Conservation (phyloP, 2,888 invertebrate species). For the Tinea semifulvella region DNA sequence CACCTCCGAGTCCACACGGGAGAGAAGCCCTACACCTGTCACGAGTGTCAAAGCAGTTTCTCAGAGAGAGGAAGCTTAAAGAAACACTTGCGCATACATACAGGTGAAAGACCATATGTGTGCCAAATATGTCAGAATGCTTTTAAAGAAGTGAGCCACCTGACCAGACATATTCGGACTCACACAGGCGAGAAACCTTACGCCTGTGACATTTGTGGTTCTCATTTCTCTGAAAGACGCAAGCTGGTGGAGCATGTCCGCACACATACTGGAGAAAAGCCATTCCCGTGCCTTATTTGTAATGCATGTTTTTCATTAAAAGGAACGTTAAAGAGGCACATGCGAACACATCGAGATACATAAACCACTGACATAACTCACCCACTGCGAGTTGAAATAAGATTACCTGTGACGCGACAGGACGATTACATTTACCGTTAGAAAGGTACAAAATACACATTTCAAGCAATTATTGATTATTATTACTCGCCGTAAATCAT, state of each 20-base stretch:
- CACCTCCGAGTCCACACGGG: constrained; percentile 53
- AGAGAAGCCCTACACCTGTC: constrained; percentile 45
- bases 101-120: constrained; percentile 45
- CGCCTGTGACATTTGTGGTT: constrained; percentile 36
- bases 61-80: constrained; percentile 48
- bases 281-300: constrained; percentile 32
- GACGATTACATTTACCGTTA: no score
- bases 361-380: no score
- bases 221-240: constrained; percentile 37
- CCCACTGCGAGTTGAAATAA: no score
- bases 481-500: no score
- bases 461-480: no score
- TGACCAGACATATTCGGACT: constrained; percentile 48
- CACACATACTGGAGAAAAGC: constrained; percentile 32
- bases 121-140: constrained; percentile 38
- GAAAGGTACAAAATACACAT: no score
- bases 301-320: constrained; percentile 37
- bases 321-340: constrained; percentile 43
- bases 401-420: no score
- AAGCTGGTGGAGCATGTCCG: constrained; percentile 42
- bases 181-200: constrained; percentile 40
- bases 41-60: constrained; percentile 44
- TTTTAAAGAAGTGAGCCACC: constrained; percentile 52
- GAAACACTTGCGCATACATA: constrained; percentile 45
- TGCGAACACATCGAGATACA: constrained; percentile 18